These are phyloP conservation scores for Dromius quadrimaculatus DNA, from an alignment of 2,888 invertebrate genomes.

Conservation along the genomic window DNA sequence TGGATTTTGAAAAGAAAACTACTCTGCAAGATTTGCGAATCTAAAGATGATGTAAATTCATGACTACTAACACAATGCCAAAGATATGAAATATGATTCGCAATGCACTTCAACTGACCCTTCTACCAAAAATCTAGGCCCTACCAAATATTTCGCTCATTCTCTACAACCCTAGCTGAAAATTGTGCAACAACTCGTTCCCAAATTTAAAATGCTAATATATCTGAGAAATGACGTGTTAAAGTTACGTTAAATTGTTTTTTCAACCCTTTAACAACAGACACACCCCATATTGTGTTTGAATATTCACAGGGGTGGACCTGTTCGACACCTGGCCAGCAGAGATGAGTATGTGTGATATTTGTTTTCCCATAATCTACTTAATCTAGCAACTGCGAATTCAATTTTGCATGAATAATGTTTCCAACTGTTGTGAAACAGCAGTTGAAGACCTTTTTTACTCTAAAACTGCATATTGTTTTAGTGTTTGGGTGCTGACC, in stretches of 20 bases:
- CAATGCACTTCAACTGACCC: slow-evolving; percentile 8
- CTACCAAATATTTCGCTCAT: slow-evolving; percentile 8
- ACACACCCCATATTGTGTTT: slow-evolving; percentile 15
- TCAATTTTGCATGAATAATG: slow-evolving; percentile 36
- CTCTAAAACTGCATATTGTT: too few species aligned
- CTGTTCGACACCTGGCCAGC: slow-evolving; percentile 34
- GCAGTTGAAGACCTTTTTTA: slow-evolving; percentile 1
- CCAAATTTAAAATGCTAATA: slow-evolving; percentile 43
- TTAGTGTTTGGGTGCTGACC: too few species aligned
- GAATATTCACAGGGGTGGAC: slow-evolving; percentile 44
- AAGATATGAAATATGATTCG: slow-evolving; percentile 25
- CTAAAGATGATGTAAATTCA: slow-evolving; percentile 24
- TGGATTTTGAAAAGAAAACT: too few species aligned
- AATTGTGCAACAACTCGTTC: slow-evolving; percentile 30
- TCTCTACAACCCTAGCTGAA: not conserved
- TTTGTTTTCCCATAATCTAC: slow-evolving; percentile 22
- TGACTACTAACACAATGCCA: slow-evolving; percentile 1
- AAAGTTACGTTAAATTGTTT: slow-evolving; percentile 49
- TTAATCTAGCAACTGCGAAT: not conserved
- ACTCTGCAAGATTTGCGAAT: slow-evolving; percentile 8
- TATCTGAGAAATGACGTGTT: slow-evolving; percentile 42
- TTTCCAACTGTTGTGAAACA: not conserved
- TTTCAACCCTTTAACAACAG: slow-evolving; percentile 23
- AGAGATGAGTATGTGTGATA: slow-evolving; percentile 3
- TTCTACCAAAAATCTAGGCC: not conserved